A percentile compares a stretch with the other conserved stretches of the same genome.
Conservation (phyloP, 2,888 invertebrate species). For the Macrosoma leucophasiata region DNA sequence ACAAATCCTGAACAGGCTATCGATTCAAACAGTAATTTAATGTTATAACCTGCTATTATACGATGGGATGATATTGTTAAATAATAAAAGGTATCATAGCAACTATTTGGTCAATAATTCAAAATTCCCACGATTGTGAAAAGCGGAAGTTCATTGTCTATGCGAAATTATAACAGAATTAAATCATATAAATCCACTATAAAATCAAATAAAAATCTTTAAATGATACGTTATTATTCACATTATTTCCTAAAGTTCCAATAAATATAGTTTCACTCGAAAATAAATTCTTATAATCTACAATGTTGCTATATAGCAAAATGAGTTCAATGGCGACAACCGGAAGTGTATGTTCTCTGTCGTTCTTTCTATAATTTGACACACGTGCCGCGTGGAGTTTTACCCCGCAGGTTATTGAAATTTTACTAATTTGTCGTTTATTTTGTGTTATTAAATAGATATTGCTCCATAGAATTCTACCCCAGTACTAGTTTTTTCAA, state of each 20-base stretch:
- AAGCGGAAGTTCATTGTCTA: too few relatives aligned
- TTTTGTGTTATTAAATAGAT: constrained; percentile 35
- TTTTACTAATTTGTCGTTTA: constrained; percentile 40
- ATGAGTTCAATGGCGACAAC: constrained; percentile 47
- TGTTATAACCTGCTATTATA: too few relatives aligned
- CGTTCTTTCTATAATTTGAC: constrained; percentile 71
- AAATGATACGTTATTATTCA: constrained; percentile 30
- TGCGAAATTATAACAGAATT: too few relatives aligned
- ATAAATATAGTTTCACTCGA: not conserved
- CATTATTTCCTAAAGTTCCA: not conserved
- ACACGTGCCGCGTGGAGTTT: constrained; percentile 76
- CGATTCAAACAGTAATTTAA: too few relatives aligned
- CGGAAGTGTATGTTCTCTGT: constrained; percentile 58
- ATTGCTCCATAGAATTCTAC: constrained; percentile 29
- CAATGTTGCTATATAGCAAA: constrained; percentile 43
- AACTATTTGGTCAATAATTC: too few relatives aligned
- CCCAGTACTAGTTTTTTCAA: constrained; percentile 39
- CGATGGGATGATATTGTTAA: too few relatives aligned
- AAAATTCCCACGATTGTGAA: too few relatives aligned
- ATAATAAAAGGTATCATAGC: too few relatives aligned
- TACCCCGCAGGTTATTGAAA: constrained; percentile 66
- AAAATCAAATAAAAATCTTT: too few relatives aligned
- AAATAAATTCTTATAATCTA: not conserved
- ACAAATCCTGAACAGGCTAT: too few relatives aligned
- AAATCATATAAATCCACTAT: too few relatives aligned